phyloP scores from a whole-genome alignment of 2,797 vertebrate genomes.

The Pipistrellus kuhlii region DNA sequence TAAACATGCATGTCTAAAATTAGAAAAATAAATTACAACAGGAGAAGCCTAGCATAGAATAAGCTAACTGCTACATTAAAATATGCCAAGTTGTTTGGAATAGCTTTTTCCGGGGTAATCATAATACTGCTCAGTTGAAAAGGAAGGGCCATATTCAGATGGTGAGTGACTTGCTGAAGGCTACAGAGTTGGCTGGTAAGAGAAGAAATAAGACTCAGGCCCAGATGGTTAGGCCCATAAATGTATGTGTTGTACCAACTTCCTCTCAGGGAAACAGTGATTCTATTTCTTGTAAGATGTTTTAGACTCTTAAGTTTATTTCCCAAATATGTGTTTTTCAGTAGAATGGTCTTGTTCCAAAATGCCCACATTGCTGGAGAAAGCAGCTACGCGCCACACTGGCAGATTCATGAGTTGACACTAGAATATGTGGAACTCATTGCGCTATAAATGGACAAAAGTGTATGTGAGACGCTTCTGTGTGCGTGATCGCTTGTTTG shows the following conservation, averaged over 20 bases:
- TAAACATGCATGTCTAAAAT: conserved; percentile 16
- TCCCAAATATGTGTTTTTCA: conserved; percentile 60
- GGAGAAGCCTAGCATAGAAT: not conserved
- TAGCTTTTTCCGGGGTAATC: not conserved
- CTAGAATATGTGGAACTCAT: conserved; percentile 19
- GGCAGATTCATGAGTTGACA: conserved; percentile 18
- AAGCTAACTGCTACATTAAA: not conserved
- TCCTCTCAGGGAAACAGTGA: conserved; percentile 44
- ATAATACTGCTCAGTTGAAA: not conserved
- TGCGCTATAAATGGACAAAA: conserved; percentile 52
- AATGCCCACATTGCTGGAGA: conserved; percentile 32
- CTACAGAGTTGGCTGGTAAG: conserved; percentile 5
- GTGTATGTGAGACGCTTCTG: not conserved
- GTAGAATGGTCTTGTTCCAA: conserved; percentile 33
- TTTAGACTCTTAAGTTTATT: conserved; percentile 64
- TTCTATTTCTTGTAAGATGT: conserved; percentile 59
- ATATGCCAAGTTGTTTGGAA: not conserved
- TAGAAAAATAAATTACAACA: conserved; percentile 17
- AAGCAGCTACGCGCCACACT: not conserved
- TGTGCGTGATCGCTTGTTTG: conserved; percentile 52
- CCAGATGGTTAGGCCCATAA: conserved; percentile 64
- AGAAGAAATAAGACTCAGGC: conserved; percentile 55
- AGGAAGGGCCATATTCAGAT: conserved; percentile 47
- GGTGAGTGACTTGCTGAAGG: conserved; percentile 50
- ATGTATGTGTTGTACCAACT: conserved; percentile 61